Base-by-base conservation (phyloP, 2,113 vertebrate species). In the Lanius ludovicianus region DNA sequence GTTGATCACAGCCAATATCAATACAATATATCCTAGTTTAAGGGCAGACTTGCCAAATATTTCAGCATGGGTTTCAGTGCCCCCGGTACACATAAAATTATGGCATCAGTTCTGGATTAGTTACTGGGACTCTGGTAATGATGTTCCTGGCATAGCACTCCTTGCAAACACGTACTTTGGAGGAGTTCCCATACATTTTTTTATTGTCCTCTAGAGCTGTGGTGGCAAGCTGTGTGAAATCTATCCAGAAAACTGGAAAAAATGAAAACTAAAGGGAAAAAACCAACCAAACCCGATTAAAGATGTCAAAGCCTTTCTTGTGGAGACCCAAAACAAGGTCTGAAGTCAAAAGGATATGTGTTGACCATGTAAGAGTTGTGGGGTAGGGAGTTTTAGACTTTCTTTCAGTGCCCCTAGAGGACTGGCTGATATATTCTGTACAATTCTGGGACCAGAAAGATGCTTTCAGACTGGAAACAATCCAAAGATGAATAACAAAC, bases 41-140 rank as follows among this genome's bases (percentile, higher is more conserved):
- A 84, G 49, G 67, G 41, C 64, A 90, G 82, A 33, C 37, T 94
- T 85, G 93, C 87, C 96, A 97, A 95, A 64, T 86, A 70, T 92
- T 96, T 92, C 87, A 83, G 89, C 75, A 91, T 79, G 84, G 84
- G n/a, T 90, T 96, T 90, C 60, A 77, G 86, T 93, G 92, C 87
- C 90, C 90, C 69, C 92, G 86, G 86, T 96, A 94, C 86, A 56
- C 92, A 90, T 96, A 95, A 97, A 97, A 95, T 94, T 96, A 97
- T 20, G 78, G 93, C 89, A 96, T 46, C 55, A 15, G 84, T 93
- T 96, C 95, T 95, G 82, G 93, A 88, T 88, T 94, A 88, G 80
- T 95, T 96, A 76, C 89, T 93, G 76, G 60, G 93, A 92, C 82
- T 92, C 73, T 6, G 16, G 90, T 96, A 96, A 96, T 86, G 92